Evolutionary conservation across 1,140 invertebrate species (phyloP).

Genomic region (Saccostrea echinata): DNA sequence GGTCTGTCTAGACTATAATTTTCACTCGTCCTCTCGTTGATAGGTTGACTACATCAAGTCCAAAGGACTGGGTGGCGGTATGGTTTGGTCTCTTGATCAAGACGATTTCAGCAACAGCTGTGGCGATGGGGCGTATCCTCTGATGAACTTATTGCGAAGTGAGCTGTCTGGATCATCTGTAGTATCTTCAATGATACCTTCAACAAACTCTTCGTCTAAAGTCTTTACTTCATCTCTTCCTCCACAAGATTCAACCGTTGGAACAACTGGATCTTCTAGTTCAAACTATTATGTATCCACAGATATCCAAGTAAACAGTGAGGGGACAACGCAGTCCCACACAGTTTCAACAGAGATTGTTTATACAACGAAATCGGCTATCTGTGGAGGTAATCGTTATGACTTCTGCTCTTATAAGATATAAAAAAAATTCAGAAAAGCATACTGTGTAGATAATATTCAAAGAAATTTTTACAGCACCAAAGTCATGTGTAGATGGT

Average conservation of each 20-base stretch:
- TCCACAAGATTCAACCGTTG: background rate
- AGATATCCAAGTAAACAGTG: background rate
- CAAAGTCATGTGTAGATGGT: background rate
- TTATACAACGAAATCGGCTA: background rate
- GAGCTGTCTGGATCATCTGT: background rate
- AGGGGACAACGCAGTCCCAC: background rate
- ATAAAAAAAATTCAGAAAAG: background rate
- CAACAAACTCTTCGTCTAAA: background rate
- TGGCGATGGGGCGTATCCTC: constrained; percentile 92
- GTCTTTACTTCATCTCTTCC: background rate
- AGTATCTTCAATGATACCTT: background rate
- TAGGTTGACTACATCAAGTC: constrained; percentile 93
- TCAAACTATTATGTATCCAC: background rate
- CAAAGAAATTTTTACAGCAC: background rate
- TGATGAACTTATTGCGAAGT: constrained; percentile 83
- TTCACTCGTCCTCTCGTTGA: background rate
- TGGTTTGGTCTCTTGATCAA: constrained; percentile 98
- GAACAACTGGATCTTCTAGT: background rate
- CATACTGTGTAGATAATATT: background rate
- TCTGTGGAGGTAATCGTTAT: background rate
- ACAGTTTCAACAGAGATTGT: background rate
- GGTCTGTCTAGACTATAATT: background rate
- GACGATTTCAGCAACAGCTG: constrained; percentile 90
- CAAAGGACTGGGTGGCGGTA: constrained; percentile 93
- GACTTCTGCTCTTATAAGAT: background rate